phyloP scores from a whole-genome alignment of 2,888 invertebrate species.

The Allophyes oxyacanthae region DNA sequence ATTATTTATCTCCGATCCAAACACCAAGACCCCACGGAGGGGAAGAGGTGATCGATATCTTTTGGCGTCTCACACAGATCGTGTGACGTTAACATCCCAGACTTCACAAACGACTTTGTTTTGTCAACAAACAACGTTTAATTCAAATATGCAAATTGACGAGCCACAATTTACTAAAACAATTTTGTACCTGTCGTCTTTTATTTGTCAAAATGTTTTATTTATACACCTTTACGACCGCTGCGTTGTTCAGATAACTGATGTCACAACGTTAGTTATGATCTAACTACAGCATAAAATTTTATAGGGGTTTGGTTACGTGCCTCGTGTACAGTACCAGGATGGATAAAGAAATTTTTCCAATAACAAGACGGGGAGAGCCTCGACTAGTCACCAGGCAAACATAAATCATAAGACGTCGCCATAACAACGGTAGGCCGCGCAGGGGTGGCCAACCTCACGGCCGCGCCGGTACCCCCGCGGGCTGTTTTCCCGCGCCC shows the following conservation, averaged over 20 bases:
- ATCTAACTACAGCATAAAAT: conserved; percentile 38
- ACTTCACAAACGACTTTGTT: conserved; percentile 40
- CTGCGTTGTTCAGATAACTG: conserved; percentile 45
- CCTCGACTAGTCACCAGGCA: conserved; percentile 70
- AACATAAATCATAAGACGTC: conserved; percentile 79
- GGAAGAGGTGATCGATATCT: conserved; percentile 51
- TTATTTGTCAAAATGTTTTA: conserved; percentile 48
- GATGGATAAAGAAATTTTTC: conserved; percentile 44
- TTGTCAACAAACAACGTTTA: conserved; percentile 52
- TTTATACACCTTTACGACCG: conserved; percentile 48
- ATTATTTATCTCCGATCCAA: conserved; percentile 44
- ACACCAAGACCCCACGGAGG: conserved; percentile 47
- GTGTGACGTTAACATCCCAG: conserved; percentile 9
- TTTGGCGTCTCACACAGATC: conserved; percentile 38
- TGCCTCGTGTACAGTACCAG: conserved; percentile 24
- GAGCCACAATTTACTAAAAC: conserved; percentile 27
- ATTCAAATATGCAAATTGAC: conserved; percentile 38
- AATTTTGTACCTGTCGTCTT: conserved; percentile 33
- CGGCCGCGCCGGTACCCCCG: conserved; percentile 54
- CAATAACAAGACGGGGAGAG: conserved; percentile 39
- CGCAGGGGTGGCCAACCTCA: conserved; percentile 69
- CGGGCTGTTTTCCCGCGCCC: conserved; percentile 76
- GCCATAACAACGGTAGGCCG: conserved; percentile 75
- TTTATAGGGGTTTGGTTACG: conserved; percentile 50
- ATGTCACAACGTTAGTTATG: conserved; percentile 52